These are phyloP conservation scores for Himalopsyche kuldschensis DNA, from an alignment of 2,888 invertebrate species.

Conservation along the genomic window DNA sequence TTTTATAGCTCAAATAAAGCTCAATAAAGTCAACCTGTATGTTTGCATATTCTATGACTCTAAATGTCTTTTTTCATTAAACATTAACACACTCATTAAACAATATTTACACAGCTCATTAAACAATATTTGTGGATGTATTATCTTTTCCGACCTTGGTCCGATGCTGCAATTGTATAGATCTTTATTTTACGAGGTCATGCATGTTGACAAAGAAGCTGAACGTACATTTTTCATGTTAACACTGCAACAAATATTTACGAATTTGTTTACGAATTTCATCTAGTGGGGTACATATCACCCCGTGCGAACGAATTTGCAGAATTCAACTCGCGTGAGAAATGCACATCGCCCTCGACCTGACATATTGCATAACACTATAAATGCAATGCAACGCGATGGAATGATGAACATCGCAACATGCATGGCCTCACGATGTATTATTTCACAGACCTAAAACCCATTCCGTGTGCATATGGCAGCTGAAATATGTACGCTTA, in stretches of 20 bases:
- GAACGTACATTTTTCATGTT: too few relatives aligned
- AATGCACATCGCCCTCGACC: neutral
- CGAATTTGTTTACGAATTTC: neutral
- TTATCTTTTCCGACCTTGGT: too few relatives aligned
- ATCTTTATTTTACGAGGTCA: too few relatives aligned
- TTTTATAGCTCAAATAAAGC: too few relatives aligned
- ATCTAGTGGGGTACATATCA: neutral
- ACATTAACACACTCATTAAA: too few relatives aligned
- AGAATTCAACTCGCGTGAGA: neutral
- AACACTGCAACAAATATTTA: neutral
- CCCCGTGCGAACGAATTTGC: neutral
- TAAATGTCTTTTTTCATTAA: too few relatives aligned
- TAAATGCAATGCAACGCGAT: neutral
- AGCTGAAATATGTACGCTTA: neutral
- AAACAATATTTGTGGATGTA: too few relatives aligned
- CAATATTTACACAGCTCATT: too few relatives aligned
- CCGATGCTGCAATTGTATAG: too few relatives aligned
- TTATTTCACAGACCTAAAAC: neutral
- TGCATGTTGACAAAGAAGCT: too few relatives aligned
- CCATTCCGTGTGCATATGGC: neutral
- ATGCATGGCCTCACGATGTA: neutral
- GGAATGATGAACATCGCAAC: neutral
- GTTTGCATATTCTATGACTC: too few relatives aligned
- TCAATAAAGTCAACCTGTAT: too few relatives aligned
- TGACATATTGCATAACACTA: neutral